Base-by-base conservation (phyloP, 2,888 invertebrate genomes). In the Ctena decussata region DNA sequence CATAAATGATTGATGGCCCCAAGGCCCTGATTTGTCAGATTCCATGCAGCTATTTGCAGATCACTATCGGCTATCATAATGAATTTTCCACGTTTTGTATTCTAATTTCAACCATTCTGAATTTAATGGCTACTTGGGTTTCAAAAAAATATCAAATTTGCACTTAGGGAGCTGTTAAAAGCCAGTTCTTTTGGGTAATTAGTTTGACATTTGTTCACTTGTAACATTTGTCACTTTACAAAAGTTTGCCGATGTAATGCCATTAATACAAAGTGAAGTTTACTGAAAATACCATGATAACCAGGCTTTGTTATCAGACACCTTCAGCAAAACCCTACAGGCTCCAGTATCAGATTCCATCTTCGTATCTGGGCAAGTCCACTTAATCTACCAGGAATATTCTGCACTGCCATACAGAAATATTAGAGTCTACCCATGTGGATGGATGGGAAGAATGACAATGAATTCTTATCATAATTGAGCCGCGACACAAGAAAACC, bases 71-170 rank as follows among this genome's bases (percentile, higher is more conserved):
- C 35, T 12, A 35, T 35, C 35, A 65, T 65, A 35, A 65, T 65
- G 65, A 15, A 65, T 65, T 65, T 65, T 35, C 11, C 65, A 65
- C 65, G 35, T 65, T 65, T 35, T 30, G 35, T 35, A 35, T 8
- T 65, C 65, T 35, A 65, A 65, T 65, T 65, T 35, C 65, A 65
- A 32, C 35, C 35, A 65, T 30, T 65, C 21, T 3, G 65, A 18
- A 35, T 18, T 65, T 65, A 35, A 65, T 65, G 65, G 65, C 18
- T 35, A 30, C 65, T 65, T 35, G 30, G 0, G 21, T 65, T 65
- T 65, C 65, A 65, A 35, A 65, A 65, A 65, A 35, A 35, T 65
- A 35, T 65, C 65, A 35, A 65, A 65, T 65, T 65, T 65, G 65
- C 65, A 65, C 35, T 35, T 30, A 53, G 21, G n/a, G 21, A 53